These are phyloP conservation scores for Micronisus gabar DNA, from an alignment of 2,113 vertebrate species.

Conservation along the genomic window DNA sequence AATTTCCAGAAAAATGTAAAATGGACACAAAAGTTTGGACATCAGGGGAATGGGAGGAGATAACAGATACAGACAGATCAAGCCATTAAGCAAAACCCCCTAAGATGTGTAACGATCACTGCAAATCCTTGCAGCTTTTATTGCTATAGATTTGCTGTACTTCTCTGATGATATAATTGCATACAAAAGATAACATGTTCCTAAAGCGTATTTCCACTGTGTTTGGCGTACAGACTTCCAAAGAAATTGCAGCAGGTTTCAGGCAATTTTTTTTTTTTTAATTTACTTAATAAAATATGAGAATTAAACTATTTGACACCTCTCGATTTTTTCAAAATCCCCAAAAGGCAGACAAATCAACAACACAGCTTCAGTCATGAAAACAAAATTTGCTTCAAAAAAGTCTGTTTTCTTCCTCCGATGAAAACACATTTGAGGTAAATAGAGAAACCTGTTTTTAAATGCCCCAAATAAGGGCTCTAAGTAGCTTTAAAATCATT, in stretches of 20 bases:
- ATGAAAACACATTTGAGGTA: neutral
- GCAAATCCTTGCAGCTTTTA: neutral
- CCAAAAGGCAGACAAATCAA: neutral
- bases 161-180: neutral
- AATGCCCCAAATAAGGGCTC: neutral
- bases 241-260: neutral
- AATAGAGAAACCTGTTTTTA: neutral
- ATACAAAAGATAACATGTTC: neutral
- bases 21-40: neutral
- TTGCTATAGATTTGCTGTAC: neutral
- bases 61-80: neutral
- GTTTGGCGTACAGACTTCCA: neutral
- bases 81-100: neutral
- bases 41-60: neutral
- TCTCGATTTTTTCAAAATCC: neutral
- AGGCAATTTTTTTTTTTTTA: no score
- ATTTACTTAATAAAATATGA: neutral
- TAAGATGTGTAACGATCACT: neutral
- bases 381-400: neutral
- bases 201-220: neutral
- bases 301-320: neutral
- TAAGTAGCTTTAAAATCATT: neutral
- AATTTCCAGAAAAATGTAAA: neutral
- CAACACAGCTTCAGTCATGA: neutral
- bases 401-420: neutral